Percentiles rank a stretch among this genome's conserved stretches.
Evolutionary conservation across 64 coral and sea anemone genomes (phyloP).

Genomic region (Dendronephthya gigantea): DNA sequence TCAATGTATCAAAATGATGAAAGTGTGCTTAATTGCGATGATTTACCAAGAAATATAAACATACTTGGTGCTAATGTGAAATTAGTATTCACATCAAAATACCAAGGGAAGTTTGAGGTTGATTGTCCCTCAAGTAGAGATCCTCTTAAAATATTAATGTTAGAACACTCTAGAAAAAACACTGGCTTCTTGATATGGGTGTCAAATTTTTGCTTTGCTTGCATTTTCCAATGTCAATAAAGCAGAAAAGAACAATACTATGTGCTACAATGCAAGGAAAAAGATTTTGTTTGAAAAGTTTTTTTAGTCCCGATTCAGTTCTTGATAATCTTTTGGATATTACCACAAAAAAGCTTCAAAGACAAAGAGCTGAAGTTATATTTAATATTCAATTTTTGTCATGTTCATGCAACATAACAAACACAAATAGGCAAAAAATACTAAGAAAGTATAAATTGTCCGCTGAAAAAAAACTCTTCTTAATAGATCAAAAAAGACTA

Average conservation of each 20-base stretch:
- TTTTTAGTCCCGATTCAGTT: not conserved
- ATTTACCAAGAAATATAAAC: not conserved
- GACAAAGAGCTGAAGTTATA: not conserved
- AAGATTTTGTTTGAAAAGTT: not conserved
- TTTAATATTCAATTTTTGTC: not conserved
- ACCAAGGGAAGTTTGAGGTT: not conserved
- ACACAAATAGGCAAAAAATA: not conserved
- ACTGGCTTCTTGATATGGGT: constrained; percentile 19
- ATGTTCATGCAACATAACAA: not conserved
- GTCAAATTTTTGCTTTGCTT: constrained; percentile 1
- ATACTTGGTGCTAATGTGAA: not conserved
- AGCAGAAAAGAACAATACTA: not conserved
- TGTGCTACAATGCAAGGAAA: not conserved
- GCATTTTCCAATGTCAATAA: not conserved
- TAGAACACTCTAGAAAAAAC: not conserved
- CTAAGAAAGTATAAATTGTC: not conserved
- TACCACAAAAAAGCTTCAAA: not conserved
- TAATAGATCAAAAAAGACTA: too few relatives aligned
- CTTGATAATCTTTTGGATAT: not conserved
- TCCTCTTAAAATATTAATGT: not conserved
- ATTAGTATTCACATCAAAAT: not conserved
- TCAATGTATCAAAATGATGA: constrained; percentile 36
- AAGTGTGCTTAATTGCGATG: constrained; percentile 12
- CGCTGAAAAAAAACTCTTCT: not conserved
- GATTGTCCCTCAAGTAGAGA: not conserved